Conservation (phyloP, 2,888 invertebrate species). For the Mythimna albipuncta region DNA sequence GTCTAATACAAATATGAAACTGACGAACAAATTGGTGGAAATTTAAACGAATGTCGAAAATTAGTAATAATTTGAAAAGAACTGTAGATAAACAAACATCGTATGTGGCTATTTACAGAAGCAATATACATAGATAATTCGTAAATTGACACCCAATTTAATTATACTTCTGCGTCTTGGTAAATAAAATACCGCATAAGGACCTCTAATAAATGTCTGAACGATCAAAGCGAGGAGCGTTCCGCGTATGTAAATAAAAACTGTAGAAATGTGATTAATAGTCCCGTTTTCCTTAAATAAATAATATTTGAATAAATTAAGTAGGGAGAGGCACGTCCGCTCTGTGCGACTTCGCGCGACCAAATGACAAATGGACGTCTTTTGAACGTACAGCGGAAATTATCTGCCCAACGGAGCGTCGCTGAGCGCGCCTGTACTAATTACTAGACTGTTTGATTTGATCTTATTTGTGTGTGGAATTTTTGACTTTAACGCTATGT, state of each 20-base stretch:
- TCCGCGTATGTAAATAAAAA: slow-evolving; percentile 87
- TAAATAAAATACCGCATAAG: slow-evolving; percentile 74
- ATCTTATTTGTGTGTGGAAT: slow-evolving; percentile 76
- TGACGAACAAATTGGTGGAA: slow-evolving; percentile 24
- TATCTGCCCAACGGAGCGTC: slow-evolving; percentile 89
- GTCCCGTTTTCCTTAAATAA: slow-evolving; percentile 90
- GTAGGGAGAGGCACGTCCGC: slow-evolving; percentile 86
- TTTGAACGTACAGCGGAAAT: slow-evolving; percentile 90
- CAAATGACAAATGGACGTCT: slow-evolving; percentile 89
- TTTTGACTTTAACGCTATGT: slow-evolving; percentile 69
- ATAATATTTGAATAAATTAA: slow-evolving; percentile 90
- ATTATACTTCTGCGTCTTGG: slow-evolving; percentile 48
- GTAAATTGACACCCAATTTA: slow-evolving; percentile 61
- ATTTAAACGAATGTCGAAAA: slow-evolving; percentile 36
- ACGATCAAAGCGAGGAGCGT: slow-evolving; percentile 85
- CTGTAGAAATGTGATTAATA: slow-evolving; percentile 89
- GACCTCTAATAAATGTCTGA: slow-evolving; percentile 81
- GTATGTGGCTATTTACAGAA: slow-evolving; percentile 44
- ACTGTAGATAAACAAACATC: slow-evolving; percentile 30
- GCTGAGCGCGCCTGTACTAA: slow-evolving; percentile 87
- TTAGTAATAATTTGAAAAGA: slow-evolving; percentile 39
- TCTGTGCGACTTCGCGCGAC: slow-evolving; percentile 84
- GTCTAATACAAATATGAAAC: slow-evolving; percentile 39
- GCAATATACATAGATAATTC: slow-evolving; percentile 52
- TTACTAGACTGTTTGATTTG: slow-evolving; percentile 89